Evolutionary conservation across 64 coral and sea anemone species (phyloP), one percentile per base, ranked within the genome.

Genomic region (Montipora cactus): DNA sequence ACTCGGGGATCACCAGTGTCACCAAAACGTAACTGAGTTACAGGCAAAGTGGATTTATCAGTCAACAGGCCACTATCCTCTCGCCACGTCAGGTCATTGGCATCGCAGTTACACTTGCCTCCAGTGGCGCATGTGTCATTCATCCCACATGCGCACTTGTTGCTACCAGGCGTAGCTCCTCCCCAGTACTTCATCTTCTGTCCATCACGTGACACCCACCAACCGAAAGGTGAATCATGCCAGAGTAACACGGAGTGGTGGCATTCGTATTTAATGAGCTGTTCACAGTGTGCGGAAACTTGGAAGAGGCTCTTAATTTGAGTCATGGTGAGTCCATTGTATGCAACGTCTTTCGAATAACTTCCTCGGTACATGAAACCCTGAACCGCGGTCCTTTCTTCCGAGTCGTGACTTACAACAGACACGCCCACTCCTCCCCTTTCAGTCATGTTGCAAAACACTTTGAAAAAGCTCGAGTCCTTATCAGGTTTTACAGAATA

Each of bases 251-350:
- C 75, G 19, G 89, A 95, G 57, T 69, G 74, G 59, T 22, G 77
- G 59, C 94, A 95, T 82, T 95, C 75, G 52, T 92, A 95, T 64
- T 95, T 95, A 5, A 95, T 95, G 76, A 88, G 92, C 67, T 95
- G 94, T 92, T 95, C 90, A 47, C 94, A 95, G 4, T 82, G 68
- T 1, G 49, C 4, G 47, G 94, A 95, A 7, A 76, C 94, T 75
- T 87, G 68, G 50, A 92, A 81, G 19, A 95, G 78, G 71, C 76
- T 67, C 49, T 21, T 47, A 20, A 92, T 79, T 84, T 95, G 94
- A 28, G 44, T 53, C 71, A 80, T 83, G 75, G 61, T 88, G 47
- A 76, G 62, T 14, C 83, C 82, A 44, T 4, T 49, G 72, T 95
- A 95, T 28, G 20, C 79, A 5, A 95, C 51, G 12, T 92, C 28